Evolutionary conservation across 2,888 invertebrate species (phyloP).

Genomic region (Scaeva pyrastri): DNA sequence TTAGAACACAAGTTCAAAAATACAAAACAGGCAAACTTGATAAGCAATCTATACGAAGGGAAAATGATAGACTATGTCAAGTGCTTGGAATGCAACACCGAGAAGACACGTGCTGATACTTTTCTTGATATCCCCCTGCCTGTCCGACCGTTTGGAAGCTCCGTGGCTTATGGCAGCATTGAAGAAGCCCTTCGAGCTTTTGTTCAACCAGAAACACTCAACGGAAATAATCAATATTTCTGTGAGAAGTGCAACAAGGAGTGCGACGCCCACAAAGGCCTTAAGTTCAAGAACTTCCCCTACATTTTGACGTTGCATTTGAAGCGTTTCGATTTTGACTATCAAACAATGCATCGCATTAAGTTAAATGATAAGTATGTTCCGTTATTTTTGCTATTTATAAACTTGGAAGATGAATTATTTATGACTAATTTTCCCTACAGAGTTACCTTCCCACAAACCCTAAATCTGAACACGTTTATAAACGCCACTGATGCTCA

Average conservation of each 20-base stretch:
- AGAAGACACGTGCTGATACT: conserved; percentile 92
- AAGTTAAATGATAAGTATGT: conserved; percentile 93
- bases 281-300: conserved; percentile 93
- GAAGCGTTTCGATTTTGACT: conserved; percentile 96
- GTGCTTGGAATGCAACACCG: conserved; percentile 92
- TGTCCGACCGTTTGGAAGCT: conserved; percentile 92
- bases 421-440: conserved; percentile 23
- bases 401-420: not conserved
- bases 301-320: conserved; percentile 94
- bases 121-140: conserved; percentile 94
- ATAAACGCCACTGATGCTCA: conserved; percentile 83
- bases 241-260: conserved; percentile 94
- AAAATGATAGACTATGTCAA: conserved; percentile 95
- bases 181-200: conserved; percentile 93
- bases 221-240: conserved; percentile 93
- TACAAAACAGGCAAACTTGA: conserved; percentile 92
- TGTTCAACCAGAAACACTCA: conserved; percentile 92
- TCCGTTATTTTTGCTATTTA: not conserved
- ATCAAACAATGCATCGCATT: conserved; percentile 91
- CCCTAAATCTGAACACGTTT: conserved; percentile 91
- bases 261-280: conserved; percentile 95
- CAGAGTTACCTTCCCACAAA: conserved; percentile 92
- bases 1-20: conserved; percentile 93
- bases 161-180: conserved; percentile 90
- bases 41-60: conserved; percentile 90